Base-by-base conservation (phyloP, 2,797 vertebrate species). In the Scolopax rusticola region DNA sequence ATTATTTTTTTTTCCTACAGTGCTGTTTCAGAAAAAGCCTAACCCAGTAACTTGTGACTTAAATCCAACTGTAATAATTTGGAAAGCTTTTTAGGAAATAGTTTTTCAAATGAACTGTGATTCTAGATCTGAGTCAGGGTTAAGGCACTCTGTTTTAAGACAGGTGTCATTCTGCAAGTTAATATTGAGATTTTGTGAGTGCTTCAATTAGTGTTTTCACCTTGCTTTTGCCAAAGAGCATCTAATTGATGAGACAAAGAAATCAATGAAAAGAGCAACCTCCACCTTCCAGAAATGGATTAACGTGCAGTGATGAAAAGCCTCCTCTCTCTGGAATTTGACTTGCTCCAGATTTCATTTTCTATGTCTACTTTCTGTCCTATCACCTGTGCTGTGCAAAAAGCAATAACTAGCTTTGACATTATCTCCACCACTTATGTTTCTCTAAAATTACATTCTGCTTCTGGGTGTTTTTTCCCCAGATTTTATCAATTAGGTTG, bases 371-470 rank as follows among this genome's bases (percentile, higher is more conserved):
- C 18, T 68, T 94, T 67, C 91, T 84, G 40, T 92, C 48, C 73
- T 74, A 51, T 76, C 1, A 1, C 38, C 48, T 20, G 47, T 53
- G 30, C 69, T 93, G 68, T 60, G 68, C 65, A 91, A 78, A 96
- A 95, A 88, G 45, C 73, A 95, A 64, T 96, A 96, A 91, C 78
- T 88, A 89, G 36, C 65, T 82, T 61, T 95, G 91, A 93, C 89
- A 79, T 87, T 96, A 96, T 95, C 95, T 97, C 63, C 4, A 71
- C 54, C 48, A 38, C 64, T 78, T 77, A 84, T 1, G 53, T 87
- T 76, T 89, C 93, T 94, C 82, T 94, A 94, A 94, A 97, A 94
- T 97, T 93, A 65, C 73, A 85, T 95, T 63, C 41, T 0, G 2
- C 63, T 97, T 87, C 68, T 95, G 65, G 67, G 63, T 89, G 19